Base-by-base conservation (phyloP, 2,888 invertebrate genomes). In the Abrostola triplasia region DNA sequence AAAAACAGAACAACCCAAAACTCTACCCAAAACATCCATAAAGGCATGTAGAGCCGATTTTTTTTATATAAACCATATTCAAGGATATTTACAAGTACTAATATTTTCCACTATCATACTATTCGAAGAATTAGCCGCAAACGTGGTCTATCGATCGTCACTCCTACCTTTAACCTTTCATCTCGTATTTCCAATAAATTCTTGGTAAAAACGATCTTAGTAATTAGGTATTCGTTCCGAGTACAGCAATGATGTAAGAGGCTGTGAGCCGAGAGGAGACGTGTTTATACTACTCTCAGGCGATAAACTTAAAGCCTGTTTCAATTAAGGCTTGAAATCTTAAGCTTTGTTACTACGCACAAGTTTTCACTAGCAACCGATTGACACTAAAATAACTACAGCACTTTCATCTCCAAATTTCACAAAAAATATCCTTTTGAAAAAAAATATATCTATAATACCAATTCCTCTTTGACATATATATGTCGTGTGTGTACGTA, bases 171-270 rank as follows among this genome's bases (percentile, higher is more conserved):
- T 24, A 24, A 24, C 12, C 7, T 47, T 24, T 4, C 44, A 13
- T 9, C 24, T 24, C 44, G 44, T 24, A 47, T 47, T 47, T 9
- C 44, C 44, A 47, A 47, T 47, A 47, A 5, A 47, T 47, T 24
- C 4, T 8, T 1, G 24, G 13, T 24, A 24, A 24, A 24, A 24
- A 24, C 24, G 24, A 24, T 24, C 44, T 41, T 24, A 13, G 44
- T 47, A 47, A 47, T 47, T 47, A 47, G 13, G 44, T 24, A 47
- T 47, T 24, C 44, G 24, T 47, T 24, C 13, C 44, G 44, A 47
- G 44, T 13, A 13, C 44, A 24, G 9, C 10, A 5, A 24, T 47
- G 44, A 47, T 24, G 44, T 47, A 47, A 47, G 42, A 42, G 12
- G 24, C 24, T 24, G 24, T 24, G 44, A 47, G 9, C 8, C 44